Percentiles rank a stretch among this genome's conserved stretches.
Evolutionary conservation across 2,797 vertebrate genomes (phyloP).

Genomic region (Cyprinodon diabolis): DNA sequence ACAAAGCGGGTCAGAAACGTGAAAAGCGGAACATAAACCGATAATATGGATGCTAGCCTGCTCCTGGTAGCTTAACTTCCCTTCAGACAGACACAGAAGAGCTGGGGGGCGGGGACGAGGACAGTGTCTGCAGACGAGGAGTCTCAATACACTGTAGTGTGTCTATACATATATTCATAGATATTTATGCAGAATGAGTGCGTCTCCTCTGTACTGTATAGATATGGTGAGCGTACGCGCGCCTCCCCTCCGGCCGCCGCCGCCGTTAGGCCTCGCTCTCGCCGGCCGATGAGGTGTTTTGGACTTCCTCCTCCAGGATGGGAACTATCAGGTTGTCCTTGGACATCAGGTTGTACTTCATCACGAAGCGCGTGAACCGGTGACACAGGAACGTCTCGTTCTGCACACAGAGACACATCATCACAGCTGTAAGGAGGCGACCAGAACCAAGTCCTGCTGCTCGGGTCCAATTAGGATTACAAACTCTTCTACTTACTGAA

Average conservation of each 20-base stretch:
- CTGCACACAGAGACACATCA: constrained; percentile 64
- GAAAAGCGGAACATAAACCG: constrained; percentile 22
- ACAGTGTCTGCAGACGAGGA: constrained; percentile 63
- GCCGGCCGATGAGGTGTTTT: constrained; percentile 79
- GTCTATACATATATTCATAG: constrained; percentile 37
- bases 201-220: constrained; percentile 45
- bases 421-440: no score
- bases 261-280: constrained; percentile 93
- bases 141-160: constrained; percentile 71
- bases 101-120: constrained; percentile 45
- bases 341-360: constrained; percentile 99
- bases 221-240: constrained; percentile 33
- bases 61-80: constrained; percentile 46
- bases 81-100: constrained; percentile 58
- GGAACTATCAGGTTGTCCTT: constrained; percentile 99
- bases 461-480: no score
- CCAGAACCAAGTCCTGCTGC: no score
- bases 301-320: constrained; percentile 95
- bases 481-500: no score
- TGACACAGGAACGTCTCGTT: constrained; percentile 99
- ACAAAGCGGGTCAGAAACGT: constrained; percentile 20
- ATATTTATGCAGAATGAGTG: constrained; percentile 20
- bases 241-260: constrained; percentile 52
- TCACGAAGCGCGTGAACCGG: constrained; percentile 98
- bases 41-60: constrained; percentile 23